Evolutionary conservation across 2,888 invertebrate genomes (phyloP), one percentile per base, ranked within the genome.

Genomic region (Odontomyia ornata): DNA sequence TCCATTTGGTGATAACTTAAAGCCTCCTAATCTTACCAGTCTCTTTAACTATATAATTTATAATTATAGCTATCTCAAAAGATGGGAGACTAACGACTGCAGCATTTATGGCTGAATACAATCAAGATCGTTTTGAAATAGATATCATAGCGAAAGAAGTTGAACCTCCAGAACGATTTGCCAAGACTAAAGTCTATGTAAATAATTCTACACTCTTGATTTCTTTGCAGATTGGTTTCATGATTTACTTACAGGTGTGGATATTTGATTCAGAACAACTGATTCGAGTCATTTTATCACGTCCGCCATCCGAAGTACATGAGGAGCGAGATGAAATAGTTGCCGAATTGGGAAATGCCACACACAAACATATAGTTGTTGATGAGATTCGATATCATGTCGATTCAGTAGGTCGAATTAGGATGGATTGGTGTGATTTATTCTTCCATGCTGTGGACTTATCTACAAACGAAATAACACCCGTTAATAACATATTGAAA

Each of bases 21-120:
- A n/a, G n/a, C n/a, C n/a, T n/a, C n/a, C n/a, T n/a, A n/a, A n/a
- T n/a, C n/a, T n/a, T n/a, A n/a, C n/a, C n/a, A 18, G 18, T 67
- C 67, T n/a, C n/a, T n/a, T n/a, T n/a, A n/a, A n/a, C n/a, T n/a
- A n/a, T n/a, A n/a, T n/a, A n/a, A n/a, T n/a, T n/a, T n/a, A n/a
- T n/a, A n/a, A n/a, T n/a, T n/a, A n/a, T n/a, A 84, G 86, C 83
- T 60, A 85, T 87, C 46, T 84, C 87, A 0, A 82, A 84, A 18
- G 86, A 86, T 77, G 87, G 87, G 0, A 82, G 86, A 25, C 83
- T 87, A 36, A 84, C 85, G 1, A 95, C 96, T 0, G 93, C 95
- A 0, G 91, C 92, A 36, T 93, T 93, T 82, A 93, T 96, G 91
- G 92, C 94, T 0, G 95, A 96, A 83, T 96, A 96, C 85, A 94